Base-by-base conservation (phyloP, 1,140 invertebrate species). In the Cheumatopsyche charites region DNA sequence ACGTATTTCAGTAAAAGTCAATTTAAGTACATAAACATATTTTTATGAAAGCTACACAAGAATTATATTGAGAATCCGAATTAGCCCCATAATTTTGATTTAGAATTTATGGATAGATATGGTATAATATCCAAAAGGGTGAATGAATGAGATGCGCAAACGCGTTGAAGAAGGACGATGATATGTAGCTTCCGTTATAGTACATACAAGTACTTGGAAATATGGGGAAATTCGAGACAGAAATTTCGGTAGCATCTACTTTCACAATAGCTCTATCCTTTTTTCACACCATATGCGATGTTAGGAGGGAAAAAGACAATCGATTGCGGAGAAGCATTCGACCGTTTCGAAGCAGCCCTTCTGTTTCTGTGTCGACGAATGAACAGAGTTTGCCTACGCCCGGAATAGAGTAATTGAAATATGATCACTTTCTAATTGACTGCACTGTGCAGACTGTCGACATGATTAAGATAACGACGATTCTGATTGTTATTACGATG, bases 391-490 rank as follows among this genome's bases (percentile, higher is more conserved):
- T 15, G 43, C 15, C 43, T 47, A 58, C 52, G 17, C 21, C 21
- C 6, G 47, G 66, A 23, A 55, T 41, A 41, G 66, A 41, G 49
- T 68, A 68, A 68, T 68, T 68, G 66, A 68, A 68, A 68, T 68
- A 68, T 68, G 66, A 68, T 68, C 47, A 26, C 25, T 47, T 47
- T 43, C 41, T 66, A 66, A 68, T 55, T 12, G 66, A 47, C 45
- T 68, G 49, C 47, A 68, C 49, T 68, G 43, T 68, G 47, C 66
- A 26, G 47, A 17, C 29, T 68, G 63, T 66, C 62, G 62, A 41
- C 41, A 5, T 45, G 66, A 47, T 68, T 68, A 68, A 41, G 23
- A 58, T 58, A 58, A 58, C 55, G 55, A 58, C 55, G 19, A 58
- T 25, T 23, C 23, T 58, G 55, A 58, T 58, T 25, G 21, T 58